Conservation (phyloP, 2,888 invertebrate genomes). For the Chelonus formosanus region DNA sequence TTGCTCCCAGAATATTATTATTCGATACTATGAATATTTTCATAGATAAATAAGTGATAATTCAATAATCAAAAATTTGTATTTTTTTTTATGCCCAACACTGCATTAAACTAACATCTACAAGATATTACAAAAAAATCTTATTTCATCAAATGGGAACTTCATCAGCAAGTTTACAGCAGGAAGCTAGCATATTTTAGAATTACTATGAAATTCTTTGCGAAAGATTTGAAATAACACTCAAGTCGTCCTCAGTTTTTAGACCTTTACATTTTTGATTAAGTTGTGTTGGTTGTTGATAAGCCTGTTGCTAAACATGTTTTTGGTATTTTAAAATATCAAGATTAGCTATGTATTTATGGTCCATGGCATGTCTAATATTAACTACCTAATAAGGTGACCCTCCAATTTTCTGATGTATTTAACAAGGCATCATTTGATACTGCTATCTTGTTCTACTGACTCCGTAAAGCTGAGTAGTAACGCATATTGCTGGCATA, state of each 20-base stretch:
- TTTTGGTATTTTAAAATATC: constrained; percentile 60
- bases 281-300: constrained; percentile 42
- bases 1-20: too few relatives aligned
- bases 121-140: constrained; percentile 16
- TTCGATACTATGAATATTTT: too few relatives aligned
- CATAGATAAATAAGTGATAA: too few relatives aligned
- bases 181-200: constrained; percentile 30
- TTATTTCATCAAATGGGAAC: constrained; percentile 24
- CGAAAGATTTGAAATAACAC: constrained; percentile 67
- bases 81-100: too few relatives aligned
- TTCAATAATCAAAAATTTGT: too few relatives aligned
- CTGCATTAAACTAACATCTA: not conserved
- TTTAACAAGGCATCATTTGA: constrained; percentile 57
- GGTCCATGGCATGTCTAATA: constrained; percentile 57
- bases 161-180: constrained; percentile 22
- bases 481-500: constrained; percentile 63
- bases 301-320: constrained; percentile 45
- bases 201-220: constrained; percentile 27
- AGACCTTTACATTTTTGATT: constrained; percentile 60
- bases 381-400: constrained; percentile 53
- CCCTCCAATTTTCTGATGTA: constrained; percentile 57
- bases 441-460: constrained; percentile 57
- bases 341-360: constrained; percentile 59
- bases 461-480: constrained; percentile 55
- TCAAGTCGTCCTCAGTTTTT: constrained; percentile 87